Percentiles rank a stretch among this genome's conserved stretches.
Evolutionary conservation across 2,113 vertebrate genomes (phyloP).

Genomic region (Eidolon helvum): DNA sequence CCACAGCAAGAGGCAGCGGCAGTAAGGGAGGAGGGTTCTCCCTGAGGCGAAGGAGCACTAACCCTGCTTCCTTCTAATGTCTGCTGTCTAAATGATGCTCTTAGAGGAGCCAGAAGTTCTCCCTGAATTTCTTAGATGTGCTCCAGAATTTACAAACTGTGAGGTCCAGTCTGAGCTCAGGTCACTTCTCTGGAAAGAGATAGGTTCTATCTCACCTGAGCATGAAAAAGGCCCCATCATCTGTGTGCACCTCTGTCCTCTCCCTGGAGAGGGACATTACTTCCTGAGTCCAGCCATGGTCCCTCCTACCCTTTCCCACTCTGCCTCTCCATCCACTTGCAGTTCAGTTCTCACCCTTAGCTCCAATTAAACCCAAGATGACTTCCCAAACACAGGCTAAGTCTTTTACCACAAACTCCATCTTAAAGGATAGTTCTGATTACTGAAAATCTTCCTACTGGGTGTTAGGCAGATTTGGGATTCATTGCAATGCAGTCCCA

Average conservation of each 20-base stretch:
- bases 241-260: background rate
- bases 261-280: background rate
- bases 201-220: background rate
- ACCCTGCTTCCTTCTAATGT: background rate
- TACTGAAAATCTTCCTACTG: background rate
- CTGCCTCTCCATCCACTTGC: background rate
- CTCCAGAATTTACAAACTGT: background rate
- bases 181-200: background rate
- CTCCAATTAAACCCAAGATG: background rate
- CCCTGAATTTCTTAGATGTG: background rate
- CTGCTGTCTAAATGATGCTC: background rate
- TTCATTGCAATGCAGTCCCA: background rate
- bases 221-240: background rate
- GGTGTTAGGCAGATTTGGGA: background rate
- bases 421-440: background rate
- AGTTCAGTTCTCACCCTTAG: background rate
- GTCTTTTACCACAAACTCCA: background rate
- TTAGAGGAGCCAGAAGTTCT: background rate
- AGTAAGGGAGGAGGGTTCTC: background rate
- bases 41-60: background rate
- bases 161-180: background rate
- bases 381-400: background rate
- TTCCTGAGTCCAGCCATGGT: background rate
- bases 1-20: accelerated
- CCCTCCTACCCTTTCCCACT: background rate